These are phyloP conservation scores for Camelus bactrianus DNA, from an alignment of 2,113 vertebrate species.

Conservation along the genomic window DNA sequence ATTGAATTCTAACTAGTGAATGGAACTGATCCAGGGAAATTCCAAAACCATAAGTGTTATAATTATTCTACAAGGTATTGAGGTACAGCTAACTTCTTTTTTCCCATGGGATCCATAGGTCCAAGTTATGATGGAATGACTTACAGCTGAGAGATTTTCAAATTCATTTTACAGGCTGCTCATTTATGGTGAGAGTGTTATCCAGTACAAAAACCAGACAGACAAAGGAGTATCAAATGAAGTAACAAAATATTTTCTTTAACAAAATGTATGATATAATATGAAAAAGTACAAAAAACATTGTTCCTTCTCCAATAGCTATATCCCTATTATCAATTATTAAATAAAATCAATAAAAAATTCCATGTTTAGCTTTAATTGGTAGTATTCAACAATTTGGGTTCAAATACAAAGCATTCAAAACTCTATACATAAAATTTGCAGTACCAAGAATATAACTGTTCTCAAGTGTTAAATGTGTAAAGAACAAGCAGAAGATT, in stretches of 20 bases:
- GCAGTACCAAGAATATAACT: neutral
- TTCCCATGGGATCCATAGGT: neutral
- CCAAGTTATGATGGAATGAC: neutral
- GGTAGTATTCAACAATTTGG: neutral
- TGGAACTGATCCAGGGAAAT: neutral
- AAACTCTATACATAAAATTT: neutral
- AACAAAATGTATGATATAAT: neutral
- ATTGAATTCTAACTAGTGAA: neutral
- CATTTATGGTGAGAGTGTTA: neutral
- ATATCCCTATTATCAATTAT: neutral
- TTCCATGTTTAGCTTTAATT: neutral
- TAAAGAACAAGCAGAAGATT: constrained; percentile 28
- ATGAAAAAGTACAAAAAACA: neutral
- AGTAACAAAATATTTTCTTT: neutral
- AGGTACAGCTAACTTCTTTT: neutral
- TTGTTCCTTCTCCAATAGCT: neutral
- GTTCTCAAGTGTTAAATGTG: neutral
- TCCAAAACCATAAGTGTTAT: neutral
- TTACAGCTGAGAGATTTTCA: neutral
- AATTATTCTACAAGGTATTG: neutral
- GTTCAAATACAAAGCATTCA: neutral
- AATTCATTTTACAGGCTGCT: neutral
- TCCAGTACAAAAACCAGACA: neutral
- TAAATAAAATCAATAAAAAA: constrained; percentile 32
- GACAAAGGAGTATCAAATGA: neutral